Evolutionary conservation across 2,888 invertebrate species (phyloP).

Genomic region (Stictocephala bisonia): DNA sequence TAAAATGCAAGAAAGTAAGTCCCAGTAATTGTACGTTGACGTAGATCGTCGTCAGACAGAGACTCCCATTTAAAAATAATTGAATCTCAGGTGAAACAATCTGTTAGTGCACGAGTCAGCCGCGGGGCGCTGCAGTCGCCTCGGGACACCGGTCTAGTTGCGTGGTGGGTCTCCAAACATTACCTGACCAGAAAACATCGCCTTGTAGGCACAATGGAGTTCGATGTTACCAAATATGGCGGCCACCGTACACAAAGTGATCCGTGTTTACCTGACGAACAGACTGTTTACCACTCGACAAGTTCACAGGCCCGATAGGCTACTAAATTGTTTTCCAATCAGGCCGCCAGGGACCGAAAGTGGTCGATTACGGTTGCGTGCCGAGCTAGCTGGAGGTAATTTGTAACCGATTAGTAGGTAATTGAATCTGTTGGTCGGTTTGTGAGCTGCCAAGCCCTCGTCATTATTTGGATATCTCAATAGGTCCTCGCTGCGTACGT

Average conservation of each 20-base stretch:
- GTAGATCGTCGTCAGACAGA: not conserved
- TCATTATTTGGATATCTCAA: constrained; percentile 35
- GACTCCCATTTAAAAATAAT: not conserved
- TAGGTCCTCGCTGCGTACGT: constrained; percentile 1
- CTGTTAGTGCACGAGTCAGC: constrained; percentile 23
- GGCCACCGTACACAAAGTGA: not conserved
- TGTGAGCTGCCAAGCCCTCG: constrained; percentile 24
- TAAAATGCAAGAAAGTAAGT: not conserved
- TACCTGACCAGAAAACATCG: constrained; percentile 21
- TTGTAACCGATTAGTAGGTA: constrained; percentile 35
- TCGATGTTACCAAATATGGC: not conserved
- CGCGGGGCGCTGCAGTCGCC: not conserved
- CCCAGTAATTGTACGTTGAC: not conserved
- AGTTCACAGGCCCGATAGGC: not conserved
- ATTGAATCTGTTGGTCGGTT: constrained; percentile 38
- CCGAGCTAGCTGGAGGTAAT: not conserved
- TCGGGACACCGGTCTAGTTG: not conserved
- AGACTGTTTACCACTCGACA: too few species aligned
- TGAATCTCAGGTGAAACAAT: constrained; percentile 27
- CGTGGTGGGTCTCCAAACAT: too few species aligned
- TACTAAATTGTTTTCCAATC: constrained; percentile 27
- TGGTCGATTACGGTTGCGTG: constrained; percentile 23
- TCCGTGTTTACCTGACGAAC: too few species aligned
- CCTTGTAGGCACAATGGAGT: constrained; percentile 4
- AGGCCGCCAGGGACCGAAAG: not conserved